Evolutionary conservation across 2,888 invertebrate genomes (phyloP).

Genomic region (Ommatoiulus sabulosus): DNA sequence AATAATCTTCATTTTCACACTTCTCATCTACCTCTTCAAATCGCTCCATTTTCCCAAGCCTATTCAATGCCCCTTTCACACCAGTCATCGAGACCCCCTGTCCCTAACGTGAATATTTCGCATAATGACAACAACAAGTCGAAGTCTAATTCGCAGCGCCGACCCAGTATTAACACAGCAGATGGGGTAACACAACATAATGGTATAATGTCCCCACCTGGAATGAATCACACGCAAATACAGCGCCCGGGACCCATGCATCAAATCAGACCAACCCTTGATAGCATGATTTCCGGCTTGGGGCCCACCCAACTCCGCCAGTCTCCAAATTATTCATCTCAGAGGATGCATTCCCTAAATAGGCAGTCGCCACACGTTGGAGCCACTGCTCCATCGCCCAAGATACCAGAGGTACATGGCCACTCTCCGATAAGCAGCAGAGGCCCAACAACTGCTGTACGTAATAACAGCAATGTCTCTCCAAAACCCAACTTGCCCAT

Average conservation of each 20-base stretch:
- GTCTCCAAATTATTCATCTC: background rate
- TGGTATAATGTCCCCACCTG: conserved; percentile 45
- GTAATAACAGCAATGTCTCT: conserved; percentile 21
- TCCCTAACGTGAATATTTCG: conserved; percentile 8
- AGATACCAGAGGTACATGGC: conserved; percentile 38
- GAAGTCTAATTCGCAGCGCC: conserved; percentile 52
- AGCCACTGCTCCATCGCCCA: conserved; percentile 18
- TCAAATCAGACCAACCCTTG: conserved; percentile 2
- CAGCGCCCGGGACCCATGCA: conserved; percentile 51
- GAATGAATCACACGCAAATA: background rate
- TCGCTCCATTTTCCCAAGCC: conserved; percentile 20
- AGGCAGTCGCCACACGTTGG: conserved; percentile 50
- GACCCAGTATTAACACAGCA: background rate
- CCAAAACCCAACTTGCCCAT: conserved; percentile 51
- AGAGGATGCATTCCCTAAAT: conserved; percentile 52
- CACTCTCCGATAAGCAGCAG: conserved; percentile 45
- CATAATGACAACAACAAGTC: conserved; percentile 49
- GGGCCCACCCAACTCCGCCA: conserved; percentile 30
- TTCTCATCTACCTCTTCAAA: background rate
- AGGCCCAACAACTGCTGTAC: background rate
- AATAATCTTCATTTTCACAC: conserved; percentile 16
- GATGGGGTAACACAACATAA: conserved; percentile 3
- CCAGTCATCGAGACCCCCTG: background rate
- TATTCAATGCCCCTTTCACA: conserved; percentile 47
- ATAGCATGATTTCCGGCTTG: conserved; percentile 18